These are phyloP conservation scores for Horisme vitalbata DNA, from an alignment of 2,888 invertebrate species.

Conservation along the genomic window DNA sequence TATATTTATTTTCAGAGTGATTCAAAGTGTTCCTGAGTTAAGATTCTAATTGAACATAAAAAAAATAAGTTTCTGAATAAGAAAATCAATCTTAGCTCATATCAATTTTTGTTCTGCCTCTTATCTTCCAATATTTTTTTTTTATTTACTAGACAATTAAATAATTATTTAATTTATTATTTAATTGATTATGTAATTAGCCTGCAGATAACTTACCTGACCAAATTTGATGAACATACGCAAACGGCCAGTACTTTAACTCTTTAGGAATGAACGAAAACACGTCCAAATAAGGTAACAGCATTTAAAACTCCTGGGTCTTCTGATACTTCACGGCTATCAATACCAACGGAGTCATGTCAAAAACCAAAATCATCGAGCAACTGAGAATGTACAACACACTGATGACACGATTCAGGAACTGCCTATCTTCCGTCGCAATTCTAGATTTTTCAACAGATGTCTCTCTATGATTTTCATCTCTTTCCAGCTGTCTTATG, in stretches of 20 bases:
- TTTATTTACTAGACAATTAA: too few relatives aligned
- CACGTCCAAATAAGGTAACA: constrained; percentile 48
- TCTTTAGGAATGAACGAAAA: constrained; percentile 48
- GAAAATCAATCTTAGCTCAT: too few relatives aligned
- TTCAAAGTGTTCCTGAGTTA: too few relatives aligned
- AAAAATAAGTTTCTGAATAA: too few relatives aligned
- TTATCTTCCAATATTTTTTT: too few relatives aligned
- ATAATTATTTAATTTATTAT: too few relatives aligned
- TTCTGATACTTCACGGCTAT: constrained; percentile 44
- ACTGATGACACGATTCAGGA: constrained; percentile 40
- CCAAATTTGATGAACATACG: constrained; percentile 51
- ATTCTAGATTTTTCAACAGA: constrained; percentile 32
- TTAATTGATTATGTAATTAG: too few relatives aligned
- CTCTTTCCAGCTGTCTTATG: constrained; percentile 37
- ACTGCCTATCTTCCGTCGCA: constrained; percentile 34
- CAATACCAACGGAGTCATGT: constrained; percentile 42
- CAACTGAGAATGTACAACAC: constrained; percentile 40
- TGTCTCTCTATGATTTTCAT: constrained; percentile 25
- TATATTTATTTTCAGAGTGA: too few relatives aligned
- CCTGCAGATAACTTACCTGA: constrained; percentile 37
- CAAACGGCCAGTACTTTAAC: constrained; percentile 46
- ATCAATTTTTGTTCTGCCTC: too few relatives aligned
- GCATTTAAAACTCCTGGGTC: constrained; percentile 41
- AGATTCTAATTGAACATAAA: too few relatives aligned
- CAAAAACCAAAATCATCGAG: constrained; percentile 44